phyloP scores from a whole-genome alignment of 2,888 invertebrate species.

The Habroteleia sp. region DNA sequence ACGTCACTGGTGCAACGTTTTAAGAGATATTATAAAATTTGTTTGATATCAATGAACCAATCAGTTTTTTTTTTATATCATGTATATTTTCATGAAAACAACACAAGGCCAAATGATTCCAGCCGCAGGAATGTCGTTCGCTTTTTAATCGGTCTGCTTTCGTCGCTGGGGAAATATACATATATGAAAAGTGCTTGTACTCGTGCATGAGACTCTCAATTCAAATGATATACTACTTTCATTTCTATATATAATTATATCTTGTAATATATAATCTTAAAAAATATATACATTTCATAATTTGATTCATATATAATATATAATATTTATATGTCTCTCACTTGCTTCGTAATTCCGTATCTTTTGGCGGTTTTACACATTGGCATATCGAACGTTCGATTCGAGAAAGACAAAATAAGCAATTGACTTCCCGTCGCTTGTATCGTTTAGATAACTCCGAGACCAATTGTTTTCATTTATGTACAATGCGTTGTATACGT shows the following conservation, averaged over 20 bases:
- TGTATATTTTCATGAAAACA: slow-evolving; percentile 21
- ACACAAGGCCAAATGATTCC: slow-evolving; percentile 46
- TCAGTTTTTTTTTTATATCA: slow-evolving; percentile 3
- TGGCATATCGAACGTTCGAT: slow-evolving; percentile 42
- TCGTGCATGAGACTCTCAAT: slow-evolving; percentile 60
- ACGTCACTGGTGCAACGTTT: slow-evolving; percentile 25
- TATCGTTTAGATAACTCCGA: slow-evolving; percentile 3
- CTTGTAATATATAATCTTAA: slow-evolving; percentile 48
- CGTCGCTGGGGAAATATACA: slow-evolving; percentile 43
- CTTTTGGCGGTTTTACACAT: slow-evolving; percentile 38
- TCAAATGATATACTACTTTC: slow-evolving; percentile 53
- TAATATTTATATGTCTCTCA: slow-evolving; percentile 62
- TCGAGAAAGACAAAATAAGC: slow-evolving; percentile 39
- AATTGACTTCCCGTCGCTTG: slow-evolving; percentile 26
- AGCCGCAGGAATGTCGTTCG: slow-evolving; percentile 45
- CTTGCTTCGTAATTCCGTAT: slow-evolving; percentile 51
- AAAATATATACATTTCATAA: slow-evolving; percentile 60
- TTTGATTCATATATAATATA: slow-evolving; percentile 59
- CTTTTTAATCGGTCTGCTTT: slow-evolving; percentile 51
- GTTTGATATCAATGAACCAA: slow-evolving; percentile 8
- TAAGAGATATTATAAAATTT: slow-evolving; percentile 33
- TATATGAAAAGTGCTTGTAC: slow-evolving; percentile 50
- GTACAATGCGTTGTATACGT: neutral
- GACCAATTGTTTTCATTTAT: slow-evolving; percentile 1
- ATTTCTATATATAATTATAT: slow-evolving; percentile 44